Evolutionary conservation across 2,113 vertebrate genomes (phyloP), one percentile per base, ranked within the genome.

Genomic region (Pholis gunnellus): DNA sequence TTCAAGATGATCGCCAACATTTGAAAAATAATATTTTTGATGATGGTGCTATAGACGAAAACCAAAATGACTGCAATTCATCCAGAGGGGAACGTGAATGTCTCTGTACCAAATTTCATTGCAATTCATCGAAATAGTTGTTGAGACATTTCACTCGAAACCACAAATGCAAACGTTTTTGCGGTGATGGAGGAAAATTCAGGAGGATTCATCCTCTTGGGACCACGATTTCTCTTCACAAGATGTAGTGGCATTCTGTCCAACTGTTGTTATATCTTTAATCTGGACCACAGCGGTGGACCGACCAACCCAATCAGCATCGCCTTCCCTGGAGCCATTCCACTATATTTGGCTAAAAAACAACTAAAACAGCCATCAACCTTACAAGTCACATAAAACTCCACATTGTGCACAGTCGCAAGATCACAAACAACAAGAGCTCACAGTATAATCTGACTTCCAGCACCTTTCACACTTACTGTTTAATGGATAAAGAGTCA

Each of bases 401-500:
- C 9, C 31, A 50, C n/a, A n/a, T 11, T 9, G 9, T n/a, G 34
- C n/a, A 64, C 8, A 38, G 20, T 27, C 22, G 1, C 10, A 1
- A 42, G 9, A 54, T 3, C 18, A 11, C n/a, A 61, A 50, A 7
- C 2, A 25, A 15, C 50, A 34, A 52, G 17, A 69, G n/a, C 22
- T 5, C 6, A 34, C 36, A 38, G 17, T 5, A 5, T 4, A 29
- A 50, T 73, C n/a, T 36, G 54, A 34, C 36, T 29, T 64, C 46
- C 48, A 60, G 36, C 64, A 67, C 5, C 42, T 59, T 31, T 14
- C n/a, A 25, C 9, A 42, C 27, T 57, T 9, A 17, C 5, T 27
- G 20, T 44, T 44, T 22, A 67, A 74, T 72, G 44, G 59, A 70
- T 31, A 20, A 13, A 40, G 46, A 78, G 84, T 77, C 68, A 86